Conservation (phyloP, 2,797 vertebrate genomes). For the Botia almorhae region DNA sequence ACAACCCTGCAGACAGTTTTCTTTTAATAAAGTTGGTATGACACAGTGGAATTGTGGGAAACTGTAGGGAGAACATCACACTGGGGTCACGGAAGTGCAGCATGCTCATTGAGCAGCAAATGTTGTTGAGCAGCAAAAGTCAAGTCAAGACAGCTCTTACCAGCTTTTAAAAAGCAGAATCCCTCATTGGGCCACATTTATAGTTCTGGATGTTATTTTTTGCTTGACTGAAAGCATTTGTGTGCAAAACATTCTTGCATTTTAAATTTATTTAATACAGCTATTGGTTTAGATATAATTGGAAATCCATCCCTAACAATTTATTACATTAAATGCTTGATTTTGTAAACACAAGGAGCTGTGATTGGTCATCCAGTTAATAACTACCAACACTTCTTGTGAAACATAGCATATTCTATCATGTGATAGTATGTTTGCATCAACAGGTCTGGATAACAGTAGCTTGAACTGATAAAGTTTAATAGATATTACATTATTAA, state of each 20-base stretch:
- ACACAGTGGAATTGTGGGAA: not conserved
- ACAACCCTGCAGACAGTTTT: not conserved
- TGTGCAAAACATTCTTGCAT: not conserved
- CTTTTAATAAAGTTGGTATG: constrained; percentile 22
- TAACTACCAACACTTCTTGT: not conserved
- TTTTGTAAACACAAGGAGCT: not conserved
- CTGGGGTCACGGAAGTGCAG: constrained; percentile 10
- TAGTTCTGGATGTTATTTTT: not conserved
- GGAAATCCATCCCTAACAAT: not conserved
- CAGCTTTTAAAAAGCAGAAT: not conserved
- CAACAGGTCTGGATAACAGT: not conserved
- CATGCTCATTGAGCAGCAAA: not conserved
- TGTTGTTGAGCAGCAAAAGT: not conserved
- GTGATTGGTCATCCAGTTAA: not conserved
- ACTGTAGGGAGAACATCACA: not conserved
- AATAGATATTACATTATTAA: no score
- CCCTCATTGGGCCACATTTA: not conserved
- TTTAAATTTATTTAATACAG: no score
- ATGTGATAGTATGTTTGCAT: not conserved
- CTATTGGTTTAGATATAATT: not conserved
- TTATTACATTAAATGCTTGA: not conserved
- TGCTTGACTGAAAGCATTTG: not conserved
- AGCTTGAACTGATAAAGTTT: no score
- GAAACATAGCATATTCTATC: not conserved
- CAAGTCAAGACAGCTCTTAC: not conserved